Evolutionary conservation across 2,888 invertebrate genomes (phyloP).

Genomic region (Metopia argyrocephala): DNA sequence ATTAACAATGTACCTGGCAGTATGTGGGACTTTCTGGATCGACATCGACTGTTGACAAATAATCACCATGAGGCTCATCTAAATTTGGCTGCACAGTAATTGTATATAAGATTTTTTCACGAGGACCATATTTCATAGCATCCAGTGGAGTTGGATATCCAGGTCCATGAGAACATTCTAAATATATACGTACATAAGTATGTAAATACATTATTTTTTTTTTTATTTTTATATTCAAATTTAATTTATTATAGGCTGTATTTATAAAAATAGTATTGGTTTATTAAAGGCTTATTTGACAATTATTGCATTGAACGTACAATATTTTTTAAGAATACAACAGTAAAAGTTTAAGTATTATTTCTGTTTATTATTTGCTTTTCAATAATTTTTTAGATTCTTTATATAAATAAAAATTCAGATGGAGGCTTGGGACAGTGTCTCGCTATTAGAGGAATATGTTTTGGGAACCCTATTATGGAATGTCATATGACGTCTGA

Average conservation of each 20-base stretch:
- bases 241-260: neutral
- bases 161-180: slow-evolving; percentile 81
- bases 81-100: slow-evolving; percentile 89
- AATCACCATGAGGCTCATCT: slow-evolving; percentile 86
- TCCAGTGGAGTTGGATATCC: slow-evolving; percentile 89
- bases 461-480: too few species aligned
- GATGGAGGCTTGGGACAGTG: too few species aligned
- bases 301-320: neutral
- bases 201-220: slow-evolving; percentile 14
- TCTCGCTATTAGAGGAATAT: too few species aligned
- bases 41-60: slow-evolving; percentile 94
- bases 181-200: slow-evolving; percentile 13
- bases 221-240: slow-evolving; percentile 1
- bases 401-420: too few species aligned
- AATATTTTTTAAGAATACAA: neutral
- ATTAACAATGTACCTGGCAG: slow-evolving; percentile 82
- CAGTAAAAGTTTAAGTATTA: neutral
- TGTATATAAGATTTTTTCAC: slow-evolving; percentile 93
- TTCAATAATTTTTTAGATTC: too few species aligned
- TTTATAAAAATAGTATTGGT: slow-evolving; percentile 4
- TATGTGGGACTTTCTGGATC: slow-evolving; percentile 92
- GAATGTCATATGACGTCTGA: too few species aligned
- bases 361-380: too few species aligned
- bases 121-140: slow-evolving; percentile 89
- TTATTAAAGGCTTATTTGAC: slow-evolving; percentile 1